phyloP scores from a whole-genome alignment of 2,797 vertebrate species.

The Artibeus jamaicensis region DNA sequence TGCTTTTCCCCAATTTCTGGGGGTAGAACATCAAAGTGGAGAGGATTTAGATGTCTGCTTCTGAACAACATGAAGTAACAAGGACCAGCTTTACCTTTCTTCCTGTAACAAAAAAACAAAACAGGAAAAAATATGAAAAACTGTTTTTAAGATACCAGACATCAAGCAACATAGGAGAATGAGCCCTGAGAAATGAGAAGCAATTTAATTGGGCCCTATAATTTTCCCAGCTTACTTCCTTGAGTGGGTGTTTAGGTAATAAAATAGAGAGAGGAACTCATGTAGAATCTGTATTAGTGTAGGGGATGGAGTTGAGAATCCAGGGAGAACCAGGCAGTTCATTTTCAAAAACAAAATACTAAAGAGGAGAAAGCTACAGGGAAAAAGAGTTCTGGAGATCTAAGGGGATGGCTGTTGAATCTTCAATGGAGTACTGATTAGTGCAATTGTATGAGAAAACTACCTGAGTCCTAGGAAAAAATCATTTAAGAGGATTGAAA shows the following conservation, averaged over 20 bases:
- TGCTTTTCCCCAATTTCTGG: neutral
- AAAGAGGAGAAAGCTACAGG: neutral
- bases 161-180: neutral
- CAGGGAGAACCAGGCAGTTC: neutral
- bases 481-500: neutral
- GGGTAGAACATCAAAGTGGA: neutral
- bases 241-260: neutral
- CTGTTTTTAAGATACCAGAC: neutral
- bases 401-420: neutral
- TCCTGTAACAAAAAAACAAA: neutral
- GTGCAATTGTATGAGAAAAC: neutral
- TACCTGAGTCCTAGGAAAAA: neutral
- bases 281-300: neutral
- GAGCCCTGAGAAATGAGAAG: neutral
- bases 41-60: neutral
- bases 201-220: neutral
- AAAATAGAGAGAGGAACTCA: neutral
- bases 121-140: neutral
- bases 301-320: neutral
- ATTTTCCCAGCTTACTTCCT: neutral
- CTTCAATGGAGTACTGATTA: neutral
- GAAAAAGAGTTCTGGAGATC: neutral
- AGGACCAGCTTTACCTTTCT: neutral
- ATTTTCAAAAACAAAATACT: neutral
- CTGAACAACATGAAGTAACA: neutral